Conservation (phyloP, 92 coral and sea anemone genomes). For the Porites cylindrica region DNA sequence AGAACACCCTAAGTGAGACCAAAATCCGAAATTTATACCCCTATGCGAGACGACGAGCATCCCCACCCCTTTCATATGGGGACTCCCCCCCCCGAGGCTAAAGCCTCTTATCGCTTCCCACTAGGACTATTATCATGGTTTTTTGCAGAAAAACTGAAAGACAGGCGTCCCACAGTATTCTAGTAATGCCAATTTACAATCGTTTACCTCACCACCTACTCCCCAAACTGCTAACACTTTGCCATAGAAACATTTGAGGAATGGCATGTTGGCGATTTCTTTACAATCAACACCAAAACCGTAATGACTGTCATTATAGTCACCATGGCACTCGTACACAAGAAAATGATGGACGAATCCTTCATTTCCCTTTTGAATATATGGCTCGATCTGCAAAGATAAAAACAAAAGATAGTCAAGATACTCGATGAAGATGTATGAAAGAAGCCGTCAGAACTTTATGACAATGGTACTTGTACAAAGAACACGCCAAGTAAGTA, state of each 20-base stretch:
- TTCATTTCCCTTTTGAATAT: constrained; percentile 48
- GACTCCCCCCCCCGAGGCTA: too few relatives aligned
- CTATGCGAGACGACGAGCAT: too few relatives aligned
- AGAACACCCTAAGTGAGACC: too few relatives aligned
- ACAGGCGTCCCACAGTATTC: too few relatives aligned
- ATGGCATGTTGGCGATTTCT: constrained; percentile 32
- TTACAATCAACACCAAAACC: constrained; percentile 40
- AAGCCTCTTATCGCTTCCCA: too few relatives aligned
- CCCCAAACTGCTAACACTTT: constrained; percentile 50
- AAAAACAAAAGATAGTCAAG: background rate
- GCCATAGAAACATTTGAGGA: background rate
- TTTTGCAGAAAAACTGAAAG: too few relatives aligned
- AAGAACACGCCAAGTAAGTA: too few relatives aligned
- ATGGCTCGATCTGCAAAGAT: constrained; percentile 55
- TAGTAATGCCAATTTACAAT: background rate
- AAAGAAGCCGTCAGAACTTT: background rate
- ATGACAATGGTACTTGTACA: too few relatives aligned
- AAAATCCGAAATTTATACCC: too few relatives aligned
- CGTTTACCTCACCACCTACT: constrained; percentile 55
- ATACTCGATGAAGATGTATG: too few relatives aligned
- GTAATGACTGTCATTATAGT: constrained; percentile 32
- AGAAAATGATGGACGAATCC: constrained; percentile 77
- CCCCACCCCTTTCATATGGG: too few relatives aligned
- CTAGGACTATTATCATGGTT: too few relatives aligned
- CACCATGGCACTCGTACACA: constrained; percentile 45